Conservation (phyloP, 2,113 vertebrate species). For the Aphelocoma coerulescens region DNA sequence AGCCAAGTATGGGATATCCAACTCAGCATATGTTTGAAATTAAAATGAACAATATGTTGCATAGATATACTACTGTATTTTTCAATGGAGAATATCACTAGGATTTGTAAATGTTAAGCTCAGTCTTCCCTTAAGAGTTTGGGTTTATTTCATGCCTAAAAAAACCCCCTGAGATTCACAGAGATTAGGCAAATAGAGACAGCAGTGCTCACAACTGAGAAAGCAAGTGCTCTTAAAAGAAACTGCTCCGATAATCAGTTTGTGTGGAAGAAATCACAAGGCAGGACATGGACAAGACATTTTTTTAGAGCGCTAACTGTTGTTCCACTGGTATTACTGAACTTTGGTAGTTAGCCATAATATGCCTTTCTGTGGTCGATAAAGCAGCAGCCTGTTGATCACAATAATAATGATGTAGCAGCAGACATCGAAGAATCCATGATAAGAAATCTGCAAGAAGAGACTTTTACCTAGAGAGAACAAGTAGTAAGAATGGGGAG, state of each 20-base stretch:
- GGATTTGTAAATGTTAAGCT: slow-evolving; percentile 37
- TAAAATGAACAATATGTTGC: slow-evolving; percentile 41
- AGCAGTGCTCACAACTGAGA: neutral
- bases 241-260: neutral
- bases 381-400: neutral
- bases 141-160: neutral
- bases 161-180: neutral
- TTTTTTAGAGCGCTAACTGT: neutral
- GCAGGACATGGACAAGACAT: neutral
- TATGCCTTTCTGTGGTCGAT: neutral
- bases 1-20: slow-evolving; percentile 21
- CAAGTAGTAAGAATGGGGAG: neutral
- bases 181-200: neutral
- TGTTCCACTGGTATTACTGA: neutral
- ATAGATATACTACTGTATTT: neutral
- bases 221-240: neutral
- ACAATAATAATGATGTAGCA: neutral
- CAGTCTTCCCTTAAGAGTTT: neutral
- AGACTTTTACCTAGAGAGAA: neutral
- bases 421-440: neutral
- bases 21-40: slow-evolving; percentile 26
- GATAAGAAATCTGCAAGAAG: neutral
- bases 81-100: slow-evolving; percentile 4
- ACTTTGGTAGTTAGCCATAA: neutral
- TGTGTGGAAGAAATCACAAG: neutral